phyloP scores from a whole-genome alignment of 2,113 vertebrate genomes.

The Taurulus bubalis region DNA sequence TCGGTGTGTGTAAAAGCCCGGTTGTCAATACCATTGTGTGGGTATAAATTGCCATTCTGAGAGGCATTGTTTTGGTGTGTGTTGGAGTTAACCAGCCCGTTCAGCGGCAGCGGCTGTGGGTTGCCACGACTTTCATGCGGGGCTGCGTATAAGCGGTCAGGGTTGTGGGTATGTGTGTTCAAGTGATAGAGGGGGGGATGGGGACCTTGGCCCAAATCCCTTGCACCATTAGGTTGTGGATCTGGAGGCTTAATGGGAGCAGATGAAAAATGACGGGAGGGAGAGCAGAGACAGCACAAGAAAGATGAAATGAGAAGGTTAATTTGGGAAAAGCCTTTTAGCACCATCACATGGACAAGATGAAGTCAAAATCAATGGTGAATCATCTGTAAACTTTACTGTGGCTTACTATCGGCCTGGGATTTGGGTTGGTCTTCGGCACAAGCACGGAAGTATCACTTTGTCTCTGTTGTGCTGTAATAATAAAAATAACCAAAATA shows the following conservation, averaged over 20 bases:
- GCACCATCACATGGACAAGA: conserved; percentile 38
- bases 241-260: conserved; percentile 67
- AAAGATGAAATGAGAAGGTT: conserved; percentile 41
- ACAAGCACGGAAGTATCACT: conserved; percentile 26
- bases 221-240: conserved; percentile 54
- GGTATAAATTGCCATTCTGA: conserved; percentile 61
- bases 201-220: conserved; percentile 55
- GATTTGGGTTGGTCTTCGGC: conserved; percentile 64
- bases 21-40: conserved; percentile 69
- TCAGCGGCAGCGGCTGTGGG: conserved; percentile 34
- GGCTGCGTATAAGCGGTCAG: conserved; percentile 21
- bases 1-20: conserved; percentile 46
- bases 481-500: conserved; percentile 14
- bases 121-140: conserved; percentile 30
- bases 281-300: conserved; percentile 43
- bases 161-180: conserved; percentile 17
- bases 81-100: conserved; percentile 39
- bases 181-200: conserved; percentile 56
- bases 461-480: conserved; percentile 62
- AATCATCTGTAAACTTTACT: conserved; percentile 37
- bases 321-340: conserved; percentile 40
- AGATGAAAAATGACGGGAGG: conserved; percentile 45
- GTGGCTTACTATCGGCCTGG: conserved; percentile 66
- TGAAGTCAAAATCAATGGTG: conserved; percentile 57
- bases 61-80: conserved; percentile 47